These are phyloP conservation scores for Sinonovacula constricta DNA, from an alignment of 1,140 invertebrate genomes.

Conservation along the genomic window DNA sequence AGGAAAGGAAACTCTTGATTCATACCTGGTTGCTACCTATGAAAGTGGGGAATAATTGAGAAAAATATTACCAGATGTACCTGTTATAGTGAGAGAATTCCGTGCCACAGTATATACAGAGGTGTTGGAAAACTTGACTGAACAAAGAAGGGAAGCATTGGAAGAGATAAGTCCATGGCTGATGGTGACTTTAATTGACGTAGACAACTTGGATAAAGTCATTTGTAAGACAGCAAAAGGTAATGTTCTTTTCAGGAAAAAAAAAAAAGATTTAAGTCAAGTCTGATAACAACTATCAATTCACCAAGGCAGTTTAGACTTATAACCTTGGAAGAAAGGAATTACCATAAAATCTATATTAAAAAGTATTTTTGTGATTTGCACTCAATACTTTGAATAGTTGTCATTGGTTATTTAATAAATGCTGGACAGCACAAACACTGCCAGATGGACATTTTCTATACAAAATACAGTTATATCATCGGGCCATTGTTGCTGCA, in stretches of 20 bases:
- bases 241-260: conserved; percentile 17
- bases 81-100: conserved; percentile 42
- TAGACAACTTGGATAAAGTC: conserved; percentile 17
- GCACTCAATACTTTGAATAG: conserved; percentile 21
- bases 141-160: conserved; percentile 34
- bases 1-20: conserved; percentile 20
- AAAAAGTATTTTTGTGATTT: conserved; percentile 30
- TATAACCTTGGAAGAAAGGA: conserved; percentile 14
- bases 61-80: conserved; percentile 43
- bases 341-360: conserved; percentile 24
- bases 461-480: conserved; percentile 18
- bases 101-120: conserved; percentile 35
- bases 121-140: conserved; percentile 33
- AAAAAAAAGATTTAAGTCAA: conserved; percentile 20
- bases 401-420: conserved; percentile 27
- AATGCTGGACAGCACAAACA: conserved; percentile 18
- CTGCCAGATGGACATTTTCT: conserved; percentile 24
- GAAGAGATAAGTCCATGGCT: conserved; percentile 35
- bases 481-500: conserved; percentile 24
- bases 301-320: conserved; percentile 21
- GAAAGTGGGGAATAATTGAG: conserved; percentile 40
- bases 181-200: conserved; percentile 33
- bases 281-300: conserved; percentile 18
- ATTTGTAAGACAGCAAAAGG: conserved; percentile 20
- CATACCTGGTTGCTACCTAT: conserved; percentile 37